A percentile compares a stretch with the other conserved stretches of the same genome.
Evolutionary conservation across 2,113 vertebrate species (phyloP).

Genomic region (Turnix velox): DNA sequence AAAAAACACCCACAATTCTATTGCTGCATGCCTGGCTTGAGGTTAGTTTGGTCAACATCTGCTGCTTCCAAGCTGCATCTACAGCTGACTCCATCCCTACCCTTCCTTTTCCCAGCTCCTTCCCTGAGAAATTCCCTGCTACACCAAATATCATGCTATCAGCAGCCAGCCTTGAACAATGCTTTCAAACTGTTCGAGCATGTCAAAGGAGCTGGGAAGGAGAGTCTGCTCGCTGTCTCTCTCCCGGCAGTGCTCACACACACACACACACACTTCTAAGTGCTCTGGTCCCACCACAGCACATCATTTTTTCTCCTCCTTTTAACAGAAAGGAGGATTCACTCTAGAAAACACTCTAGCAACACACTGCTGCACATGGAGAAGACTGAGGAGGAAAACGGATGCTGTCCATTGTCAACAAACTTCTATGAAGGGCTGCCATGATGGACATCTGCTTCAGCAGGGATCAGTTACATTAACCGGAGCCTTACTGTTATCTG

Average conservation of each 20-base stretch:
- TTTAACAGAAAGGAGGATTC: slow-evolving; percentile 40
- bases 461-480: slow-evolving; percentile 9
- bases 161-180: neutral
- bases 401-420: slow-evolving; percentile 48
- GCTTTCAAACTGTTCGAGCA: slow-evolving; percentile 12
- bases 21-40: neutral
- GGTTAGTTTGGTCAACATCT: neutral
- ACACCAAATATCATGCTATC: neutral
- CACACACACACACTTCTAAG: neutral
- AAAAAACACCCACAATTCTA: neutral
- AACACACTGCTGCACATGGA: neutral
- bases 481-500: neutral
- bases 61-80: neutral
- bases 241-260: neutral
- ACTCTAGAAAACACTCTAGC: slow-evolving; percentile 34
- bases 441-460: slow-evolving; percentile 29
- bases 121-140: slow-evolving; percentile 35
- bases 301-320: neutral
- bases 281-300: neutral
- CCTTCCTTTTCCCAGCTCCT: neutral
- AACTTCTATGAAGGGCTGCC: slow-evolving; percentile 46
- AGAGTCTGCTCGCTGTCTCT: neutral
- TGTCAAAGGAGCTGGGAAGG: slow-evolving; percentile 20
- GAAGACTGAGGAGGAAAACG: slow-evolving; percentile 27
- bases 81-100: neutral